Evolutionary conservation across 2,113 vertebrate species (phyloP).

Genomic region (Peromyscus polionotus): DNA sequence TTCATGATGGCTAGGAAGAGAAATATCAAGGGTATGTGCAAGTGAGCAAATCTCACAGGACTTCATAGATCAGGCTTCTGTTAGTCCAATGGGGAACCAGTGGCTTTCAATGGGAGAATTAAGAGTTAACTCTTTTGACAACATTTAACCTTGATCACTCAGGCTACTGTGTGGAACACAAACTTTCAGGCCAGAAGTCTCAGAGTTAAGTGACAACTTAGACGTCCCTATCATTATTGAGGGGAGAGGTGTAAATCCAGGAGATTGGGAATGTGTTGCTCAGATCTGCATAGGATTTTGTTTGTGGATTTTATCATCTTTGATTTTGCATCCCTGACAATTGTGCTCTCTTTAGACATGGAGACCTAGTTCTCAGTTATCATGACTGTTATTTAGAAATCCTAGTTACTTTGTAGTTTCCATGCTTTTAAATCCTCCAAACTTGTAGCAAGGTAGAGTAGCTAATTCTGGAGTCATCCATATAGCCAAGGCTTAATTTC

Average conservation of each 20-base stretch:
- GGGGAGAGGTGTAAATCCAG: neutral
- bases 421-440: neutral
- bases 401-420: neutral
- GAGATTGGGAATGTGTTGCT: neutral
- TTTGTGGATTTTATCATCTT: slow-evolving; percentile 8
- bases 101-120: neutral
- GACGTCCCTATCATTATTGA: neutral
- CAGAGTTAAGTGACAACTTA: neutral
- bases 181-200: neutral
- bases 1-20: neutral
- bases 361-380: neutral
- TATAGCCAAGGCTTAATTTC: neutral
- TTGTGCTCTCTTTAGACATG: neutral
- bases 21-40: neutral
- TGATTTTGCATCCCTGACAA: neutral
- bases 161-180: neutral
- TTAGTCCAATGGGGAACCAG: neutral
- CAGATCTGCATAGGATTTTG: neutral
- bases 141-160: neutral
- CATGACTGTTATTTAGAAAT: neutral
- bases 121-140: neutral
- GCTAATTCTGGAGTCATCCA: neutral
- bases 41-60: neutral
- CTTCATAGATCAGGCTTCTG: neutral
- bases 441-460: neutral